Percentiles rank a stretch among this genome's conserved stretches.
Evolutionary conservation across 2,113 vertebrate genomes (phyloP).

Genomic region (Halichoerus grypus): DNA sequence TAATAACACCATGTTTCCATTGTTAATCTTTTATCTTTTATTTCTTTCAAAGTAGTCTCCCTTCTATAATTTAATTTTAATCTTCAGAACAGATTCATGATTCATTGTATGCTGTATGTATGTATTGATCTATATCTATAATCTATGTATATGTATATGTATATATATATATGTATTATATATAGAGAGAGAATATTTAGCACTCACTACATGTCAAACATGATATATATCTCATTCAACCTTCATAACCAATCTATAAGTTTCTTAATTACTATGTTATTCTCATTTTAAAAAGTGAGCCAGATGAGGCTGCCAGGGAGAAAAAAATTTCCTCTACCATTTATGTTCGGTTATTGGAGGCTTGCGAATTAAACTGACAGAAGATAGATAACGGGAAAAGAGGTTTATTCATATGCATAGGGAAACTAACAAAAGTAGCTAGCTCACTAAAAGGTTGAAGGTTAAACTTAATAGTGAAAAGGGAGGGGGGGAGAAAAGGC

Average conservation of each 20-base stretch:
- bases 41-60: neutral
- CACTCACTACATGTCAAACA: neutral
- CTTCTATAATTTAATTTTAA: constrained; percentile 6
- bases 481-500: neutral
- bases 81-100: neutral
- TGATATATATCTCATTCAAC: neutral
- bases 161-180: neutral
- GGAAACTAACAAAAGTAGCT: neutral
- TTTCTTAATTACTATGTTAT: neutral
- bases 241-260: neutral
- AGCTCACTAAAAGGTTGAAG: neutral
- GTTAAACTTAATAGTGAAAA: neutral
- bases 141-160: neutral
- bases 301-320: neutral
- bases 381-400: neutral
- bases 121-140: neutral
- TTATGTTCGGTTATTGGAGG: neutral
- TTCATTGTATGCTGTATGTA: neutral
- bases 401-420: neutral
- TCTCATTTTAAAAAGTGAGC: constrained; percentile 29
- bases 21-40: neutral
- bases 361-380: neutral
- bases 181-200: neutral
- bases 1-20: neutral
- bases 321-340: neutral